phyloP scores from a whole-genome alignment of 2,888 invertebrate genomes.

The Dynastes maya region DNA sequence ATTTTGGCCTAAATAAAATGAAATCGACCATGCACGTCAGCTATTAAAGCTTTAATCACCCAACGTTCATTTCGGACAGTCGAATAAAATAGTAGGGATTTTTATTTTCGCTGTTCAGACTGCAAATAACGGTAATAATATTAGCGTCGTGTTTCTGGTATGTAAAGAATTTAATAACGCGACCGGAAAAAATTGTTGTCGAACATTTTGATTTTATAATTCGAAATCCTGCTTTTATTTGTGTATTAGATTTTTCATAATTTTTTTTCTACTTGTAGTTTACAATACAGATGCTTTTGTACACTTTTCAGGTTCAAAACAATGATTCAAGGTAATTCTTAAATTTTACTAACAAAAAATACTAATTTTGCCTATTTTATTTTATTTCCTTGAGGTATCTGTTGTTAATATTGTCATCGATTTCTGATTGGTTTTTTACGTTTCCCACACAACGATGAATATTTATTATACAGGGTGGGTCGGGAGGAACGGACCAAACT shows the following conservation, averaged over 20 bases:
- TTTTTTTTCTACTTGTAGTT: too few relatives aligned
- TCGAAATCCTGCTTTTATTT: neutral
- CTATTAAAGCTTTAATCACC: neutral
- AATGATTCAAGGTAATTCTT: too few relatives aligned
- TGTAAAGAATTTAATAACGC: conserved; percentile 7
- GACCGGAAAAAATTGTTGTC: conserved; percentile 1
- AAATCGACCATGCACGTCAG: neutral
- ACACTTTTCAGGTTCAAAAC: too few relatives aligned
- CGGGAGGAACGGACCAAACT: too few relatives aligned
- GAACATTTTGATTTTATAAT: conserved; percentile 23
- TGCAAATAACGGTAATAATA: conserved; percentile 15
- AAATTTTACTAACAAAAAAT: too few relatives aligned
- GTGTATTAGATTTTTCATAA: neutral
- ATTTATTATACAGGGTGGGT: too few relatives aligned
- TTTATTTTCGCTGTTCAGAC: neutral
- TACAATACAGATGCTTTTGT: too few relatives aligned
- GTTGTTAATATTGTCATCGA: too few relatives aligned
- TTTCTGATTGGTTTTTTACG: too few relatives aligned
- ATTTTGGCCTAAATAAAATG: neutral
- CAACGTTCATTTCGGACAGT: neutral
- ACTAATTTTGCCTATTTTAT: too few relatives aligned
- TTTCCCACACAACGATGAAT: too few relatives aligned
- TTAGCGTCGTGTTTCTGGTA: neutral
- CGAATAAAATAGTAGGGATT: neutral
- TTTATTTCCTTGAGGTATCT: too few relatives aligned